Conservation (phyloP, 2,888 invertebrate genomes). For the Erebia epiphron region DNA sequence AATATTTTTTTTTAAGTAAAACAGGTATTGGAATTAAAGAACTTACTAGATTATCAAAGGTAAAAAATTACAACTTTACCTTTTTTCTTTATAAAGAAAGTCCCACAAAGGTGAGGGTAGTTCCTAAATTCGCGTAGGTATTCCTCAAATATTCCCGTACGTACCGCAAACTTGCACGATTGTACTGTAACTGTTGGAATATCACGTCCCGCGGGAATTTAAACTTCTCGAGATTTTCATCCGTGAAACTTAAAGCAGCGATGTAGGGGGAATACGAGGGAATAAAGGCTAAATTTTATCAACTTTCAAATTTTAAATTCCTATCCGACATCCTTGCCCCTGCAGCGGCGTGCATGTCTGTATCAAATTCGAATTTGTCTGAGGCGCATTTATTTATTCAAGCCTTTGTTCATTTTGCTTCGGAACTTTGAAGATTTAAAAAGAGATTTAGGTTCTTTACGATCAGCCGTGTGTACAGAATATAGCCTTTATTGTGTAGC, state of each 20-base stretch:
- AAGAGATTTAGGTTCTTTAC: conserved; percentile 1
- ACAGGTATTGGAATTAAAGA: too few species aligned
- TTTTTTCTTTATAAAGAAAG: background rate
- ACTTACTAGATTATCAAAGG: too few species aligned
- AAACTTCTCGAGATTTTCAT: conserved; percentile 42
- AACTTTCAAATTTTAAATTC: conserved; percentile 39
- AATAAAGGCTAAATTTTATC: conserved; percentile 43
- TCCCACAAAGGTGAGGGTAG: background rate
- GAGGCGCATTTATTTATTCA: conserved; percentile 20
- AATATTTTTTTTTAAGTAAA: too few species aligned
- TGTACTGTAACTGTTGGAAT: conserved; percentile 39
- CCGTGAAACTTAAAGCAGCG: conserved; percentile 42
- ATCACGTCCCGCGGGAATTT: conserved; percentile 43
- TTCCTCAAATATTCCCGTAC: conserved; percentile 37
- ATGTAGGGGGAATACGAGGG: conserved; percentile 39
- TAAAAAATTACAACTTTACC: too few species aligned
- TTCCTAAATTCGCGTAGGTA: conserved; percentile 31
- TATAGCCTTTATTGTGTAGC: background rate
- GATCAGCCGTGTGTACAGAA: background rate
- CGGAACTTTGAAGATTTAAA: conserved; percentile 3
- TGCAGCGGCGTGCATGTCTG: conserved; percentile 16
- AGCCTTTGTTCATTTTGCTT: conserved; percentile 1
- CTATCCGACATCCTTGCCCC: conserved; percentile 21
- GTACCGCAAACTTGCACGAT: conserved; percentile 29
- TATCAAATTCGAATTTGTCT: conserved; percentile 32